Evolutionary conservation across 35 echinoderm and acorn worm genomes (phyloP).

Genomic region (Patiria miniata): DNA sequence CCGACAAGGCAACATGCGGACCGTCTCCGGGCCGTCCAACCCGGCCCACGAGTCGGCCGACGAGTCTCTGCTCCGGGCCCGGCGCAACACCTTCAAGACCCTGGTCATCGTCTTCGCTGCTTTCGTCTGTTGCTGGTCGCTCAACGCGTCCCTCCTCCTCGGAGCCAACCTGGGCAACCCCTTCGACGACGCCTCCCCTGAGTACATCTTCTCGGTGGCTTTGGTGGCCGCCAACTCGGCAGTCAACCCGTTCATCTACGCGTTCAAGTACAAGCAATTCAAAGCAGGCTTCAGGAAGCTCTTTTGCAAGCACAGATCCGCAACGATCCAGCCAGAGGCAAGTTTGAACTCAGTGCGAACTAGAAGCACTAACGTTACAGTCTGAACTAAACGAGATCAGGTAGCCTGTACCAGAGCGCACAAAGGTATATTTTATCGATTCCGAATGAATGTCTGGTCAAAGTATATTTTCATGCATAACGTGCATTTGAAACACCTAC

Average conservation of each 20-base stretch:
- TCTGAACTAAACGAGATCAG: no score
- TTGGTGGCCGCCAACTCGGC: conserved; percentile 66
- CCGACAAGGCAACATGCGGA: neutral
- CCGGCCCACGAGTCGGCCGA: neutral
- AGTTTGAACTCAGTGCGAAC: no score
- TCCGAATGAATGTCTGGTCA: no score
- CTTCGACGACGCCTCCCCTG: conserved; percentile 29
- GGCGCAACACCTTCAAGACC: conserved; percentile 51
- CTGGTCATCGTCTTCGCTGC: conserved; percentile 56
- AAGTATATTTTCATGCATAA: no score
- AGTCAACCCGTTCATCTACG: conserved; percentile 79
- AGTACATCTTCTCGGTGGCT: conserved; percentile 63
- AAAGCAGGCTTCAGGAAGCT: conserved; percentile 46
- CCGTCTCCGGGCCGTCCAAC: neutral
- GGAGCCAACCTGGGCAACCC: conserved; percentile 44
- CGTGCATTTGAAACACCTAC: no score
- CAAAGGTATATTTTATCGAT: no score
- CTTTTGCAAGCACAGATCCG: neutral
- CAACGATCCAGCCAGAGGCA: no score
- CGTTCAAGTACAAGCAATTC: conserved; percentile 72
- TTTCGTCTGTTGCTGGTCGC: conserved; percentile 76
- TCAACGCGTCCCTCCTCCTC: conserved; percentile 65
- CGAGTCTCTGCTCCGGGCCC: conserved; percentile 8
- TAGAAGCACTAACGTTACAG: no score
- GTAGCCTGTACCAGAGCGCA: no score